Conservation (phyloP, 2,888 invertebrate genomes). For the Dromius quadrimaculatus region DNA sequence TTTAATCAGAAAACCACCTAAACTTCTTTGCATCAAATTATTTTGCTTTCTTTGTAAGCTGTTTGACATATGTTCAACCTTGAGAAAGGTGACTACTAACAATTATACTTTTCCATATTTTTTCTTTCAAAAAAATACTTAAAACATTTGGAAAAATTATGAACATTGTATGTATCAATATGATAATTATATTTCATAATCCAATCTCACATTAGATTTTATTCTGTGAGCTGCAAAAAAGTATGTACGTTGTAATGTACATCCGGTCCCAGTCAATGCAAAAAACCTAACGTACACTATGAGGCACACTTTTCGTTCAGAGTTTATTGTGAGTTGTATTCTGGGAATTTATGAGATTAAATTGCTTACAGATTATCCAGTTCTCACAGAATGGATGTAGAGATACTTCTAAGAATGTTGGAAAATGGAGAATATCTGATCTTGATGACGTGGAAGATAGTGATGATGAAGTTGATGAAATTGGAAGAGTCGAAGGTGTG, state of each 20-base stretch:
- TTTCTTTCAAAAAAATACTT: neutral
- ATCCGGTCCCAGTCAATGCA: constrained; percentile 14
- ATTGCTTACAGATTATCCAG: constrained; percentile 7
- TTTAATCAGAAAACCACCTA: constrained; percentile 1
- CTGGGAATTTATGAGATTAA: constrained; percentile 9
- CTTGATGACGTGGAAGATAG: constrained; percentile 20
- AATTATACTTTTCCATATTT: constrained; percentile 9
- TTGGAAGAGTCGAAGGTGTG: neutral
- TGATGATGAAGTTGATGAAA: constrained; percentile 16
- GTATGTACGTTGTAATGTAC: constrained; percentile 15
- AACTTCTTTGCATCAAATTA: neutral
- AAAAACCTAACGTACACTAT: constrained; percentile 18
- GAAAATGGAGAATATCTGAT: constrained; percentile 22
- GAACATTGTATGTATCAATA: neutral
- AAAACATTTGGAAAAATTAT: constrained; percentile 7
- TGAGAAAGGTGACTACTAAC: neutral
- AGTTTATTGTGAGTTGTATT: constrained; percentile 6
- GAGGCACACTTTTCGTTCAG: constrained; percentile 1
- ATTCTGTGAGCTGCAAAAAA: no score
- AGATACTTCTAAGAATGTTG: constrained; percentile 10
- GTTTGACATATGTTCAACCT: constrained; percentile 7
- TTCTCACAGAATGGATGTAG: constrained; percentile 4
- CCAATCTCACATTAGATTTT: no score
- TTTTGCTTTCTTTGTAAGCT: constrained; percentile 3
- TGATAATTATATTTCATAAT: no score